Evolutionary conservation across 2,797 vertebrate species (phyloP), one percentile per base, ranked within the genome.

Genomic region (Platalea minor): DNA sequence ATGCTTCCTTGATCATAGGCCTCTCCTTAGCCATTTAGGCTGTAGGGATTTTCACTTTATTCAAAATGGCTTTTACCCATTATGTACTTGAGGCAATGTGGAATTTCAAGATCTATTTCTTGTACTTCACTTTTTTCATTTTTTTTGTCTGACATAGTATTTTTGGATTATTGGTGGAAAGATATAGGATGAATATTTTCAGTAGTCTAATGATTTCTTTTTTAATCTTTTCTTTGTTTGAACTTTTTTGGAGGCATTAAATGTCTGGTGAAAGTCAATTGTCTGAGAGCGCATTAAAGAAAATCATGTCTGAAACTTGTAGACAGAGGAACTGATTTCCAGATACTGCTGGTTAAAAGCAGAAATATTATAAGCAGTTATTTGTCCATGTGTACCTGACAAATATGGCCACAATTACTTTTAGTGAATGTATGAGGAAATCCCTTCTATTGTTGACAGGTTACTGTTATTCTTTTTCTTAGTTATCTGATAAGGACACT

Each of bases 241-340:
- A 75, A 10, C 20, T 46, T 6, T 33, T 75, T 60, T 43, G 33
- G 33, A 78, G 16, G 19, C 6, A 29, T 50, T 35, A 17, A 1
- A 0, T 17, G 7, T 35, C 17, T 45, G 8, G 9, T 72, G 10
- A 18, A 69, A 65, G 11, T 48, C 7, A 16, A 2, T 65, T 79
- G 2, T 61, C 16, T 26, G 35, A 70, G 7, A 2, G 3, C 3
- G 0, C 10, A 8, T 10, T 29, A 12, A 51, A 75, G 17, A 74
- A 74, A 80, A 67, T 26, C 0, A 9, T 17, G 1, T 41, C 68
- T 91, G 53, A 64, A 81, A 8, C 23, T 64, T 64, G 23, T 45
- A 72, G 54, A 28, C 19, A 31, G n/a, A 31, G 4, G 11, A 63
- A 35, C 7, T 33, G 28, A 43, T 60, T 90, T 41, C 20, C 37